Conservation (phyloP, 2,113 vertebrate genomes). For the Orycteropus afer region DNA sequence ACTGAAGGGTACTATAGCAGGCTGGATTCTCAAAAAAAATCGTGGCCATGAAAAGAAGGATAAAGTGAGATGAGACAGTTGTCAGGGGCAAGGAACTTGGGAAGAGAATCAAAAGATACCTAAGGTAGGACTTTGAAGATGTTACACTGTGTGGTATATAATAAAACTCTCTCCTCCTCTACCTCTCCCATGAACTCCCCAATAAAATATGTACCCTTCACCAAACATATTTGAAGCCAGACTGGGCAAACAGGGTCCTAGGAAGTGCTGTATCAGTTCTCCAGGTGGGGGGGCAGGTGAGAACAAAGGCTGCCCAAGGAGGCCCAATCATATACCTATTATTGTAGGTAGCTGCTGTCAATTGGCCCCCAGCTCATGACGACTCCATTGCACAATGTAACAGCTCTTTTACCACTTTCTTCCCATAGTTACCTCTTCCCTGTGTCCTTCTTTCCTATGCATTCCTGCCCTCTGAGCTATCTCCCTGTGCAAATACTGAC, state of each 20-base stretch:
- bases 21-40: background rate
- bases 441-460: too few species aligned
- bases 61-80: background rate
- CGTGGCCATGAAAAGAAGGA: background rate
- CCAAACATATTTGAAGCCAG: background rate
- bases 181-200: background rate
- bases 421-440: too few species aligned
- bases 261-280: background rate
- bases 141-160: background rate
- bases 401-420: too few species aligned
- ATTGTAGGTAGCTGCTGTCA: background rate
- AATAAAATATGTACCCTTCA: background rate
- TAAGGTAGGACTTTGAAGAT: background rate
- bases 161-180: background rate
- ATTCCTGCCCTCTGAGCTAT: too few species aligned
- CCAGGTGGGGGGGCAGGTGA: background rate
- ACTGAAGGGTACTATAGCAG: background rate
- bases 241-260: background rate
- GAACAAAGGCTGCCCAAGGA: background rate
- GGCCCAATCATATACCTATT: background rate
- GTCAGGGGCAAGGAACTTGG: background rate
- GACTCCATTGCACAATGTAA: too few species aligned
- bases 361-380: too few species aligned
- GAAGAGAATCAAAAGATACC: conserved; percentile 23
- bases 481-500: too few species aligned